phyloP scores from a whole-genome alignment of 2,888 invertebrate genomes.

The Nephrotoma appendiculata region DNA sequence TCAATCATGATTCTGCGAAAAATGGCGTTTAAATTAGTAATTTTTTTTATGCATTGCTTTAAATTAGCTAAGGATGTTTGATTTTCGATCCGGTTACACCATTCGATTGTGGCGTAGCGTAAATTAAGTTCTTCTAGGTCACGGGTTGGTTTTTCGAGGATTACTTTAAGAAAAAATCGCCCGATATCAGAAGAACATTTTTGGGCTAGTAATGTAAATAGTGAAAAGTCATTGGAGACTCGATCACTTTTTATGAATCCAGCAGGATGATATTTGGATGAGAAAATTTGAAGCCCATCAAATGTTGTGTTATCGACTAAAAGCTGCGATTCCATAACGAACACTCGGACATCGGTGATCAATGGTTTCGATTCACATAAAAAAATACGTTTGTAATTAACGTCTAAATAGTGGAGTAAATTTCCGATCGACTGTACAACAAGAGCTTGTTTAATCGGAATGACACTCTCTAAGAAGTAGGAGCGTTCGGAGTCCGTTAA shows the following conservation, averaged over 20 bases:
- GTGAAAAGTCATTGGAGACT: conserved; percentile 31
- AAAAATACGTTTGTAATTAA: conserved; percentile 13
- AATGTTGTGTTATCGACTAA: conserved; percentile 44
- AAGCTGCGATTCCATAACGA: conserved; percentile 38
- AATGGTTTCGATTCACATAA: conserved; percentile 9
- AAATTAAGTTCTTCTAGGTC: conserved; percentile 9
- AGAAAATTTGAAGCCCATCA: conserved; percentile 50
- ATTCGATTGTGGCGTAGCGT: conserved; percentile 13
- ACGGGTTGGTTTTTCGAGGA: conserved; percentile 13
- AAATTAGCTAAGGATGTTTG: conserved; percentile 5
- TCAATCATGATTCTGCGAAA: conserved; percentile 10
- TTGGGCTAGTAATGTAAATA: conserved; percentile 12
- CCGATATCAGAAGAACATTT: conserved; percentile 14
- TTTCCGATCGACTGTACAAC: conserved; percentile 14
- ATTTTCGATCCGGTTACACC: conserved; percentile 10
- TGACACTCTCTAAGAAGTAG: conserved; percentile 13
- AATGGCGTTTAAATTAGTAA: conserved; percentile 9
- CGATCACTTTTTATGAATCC: conserved; percentile 42
- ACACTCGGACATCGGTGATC: conserved; percentile 12
- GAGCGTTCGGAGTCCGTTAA: conserved; percentile 8
- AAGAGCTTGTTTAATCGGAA: conserved; percentile 13
- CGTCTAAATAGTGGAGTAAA: conserved; percentile 12
- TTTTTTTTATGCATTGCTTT: conserved; percentile 9
- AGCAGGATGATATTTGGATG: conserved; percentile 50
- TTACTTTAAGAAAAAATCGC: conserved; percentile 9